These are phyloP conservation scores for Encarsia formosa DNA, from an alignment of 2,888 invertebrate species.

Conservation along the genomic window DNA sequence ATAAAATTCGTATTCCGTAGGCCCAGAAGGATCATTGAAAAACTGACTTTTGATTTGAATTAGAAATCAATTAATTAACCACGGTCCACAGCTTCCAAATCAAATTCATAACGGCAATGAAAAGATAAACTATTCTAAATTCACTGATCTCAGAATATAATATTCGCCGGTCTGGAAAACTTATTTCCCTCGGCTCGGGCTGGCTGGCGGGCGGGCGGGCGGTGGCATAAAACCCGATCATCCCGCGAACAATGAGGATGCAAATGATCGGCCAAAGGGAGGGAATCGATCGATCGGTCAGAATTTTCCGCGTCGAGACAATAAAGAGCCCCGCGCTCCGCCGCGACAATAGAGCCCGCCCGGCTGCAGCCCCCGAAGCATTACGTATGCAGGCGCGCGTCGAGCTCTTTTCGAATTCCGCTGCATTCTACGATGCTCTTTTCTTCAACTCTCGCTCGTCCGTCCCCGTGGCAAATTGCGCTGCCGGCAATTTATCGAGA, in stretches of 20 bases:
- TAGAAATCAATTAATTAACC: too few relatives aligned
- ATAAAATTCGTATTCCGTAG: too few relatives aligned
- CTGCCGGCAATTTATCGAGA: constrained; percentile 8
- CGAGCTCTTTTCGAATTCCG: constrained; percentile 43
- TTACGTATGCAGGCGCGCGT: constrained; percentile 49
- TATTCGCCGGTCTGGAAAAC: not conserved
- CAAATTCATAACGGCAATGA: too few relatives aligned
- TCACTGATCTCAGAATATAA: too few relatives aligned
- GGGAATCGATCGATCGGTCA: constrained; percentile 48
- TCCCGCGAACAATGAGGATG: constrained; percentile 52
- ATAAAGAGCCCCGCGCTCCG: constrained; percentile 41
- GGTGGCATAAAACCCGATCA: too few relatives aligned
- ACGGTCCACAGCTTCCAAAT: too few relatives aligned
- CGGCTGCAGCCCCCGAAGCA: constrained; percentile 38
- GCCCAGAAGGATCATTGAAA: too few relatives aligned
- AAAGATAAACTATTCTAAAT: too few relatives aligned
- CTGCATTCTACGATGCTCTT: constrained; percentile 45
- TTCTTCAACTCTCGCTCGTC: too few relatives aligned
- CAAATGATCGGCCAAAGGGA: constrained; percentile 52
- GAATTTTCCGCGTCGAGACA: constrained; percentile 49
- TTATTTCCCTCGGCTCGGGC: not conserved
- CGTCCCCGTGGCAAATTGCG: constrained; percentile 24
- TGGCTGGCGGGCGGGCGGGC: constrained; percentile 3
- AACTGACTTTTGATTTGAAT: too few relatives aligned
- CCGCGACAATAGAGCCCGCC: constrained; percentile 45